phyloP scores from a whole-genome alignment of 2,797 vertebrate genomes.

The Sebastes paucispinis region DNA sequence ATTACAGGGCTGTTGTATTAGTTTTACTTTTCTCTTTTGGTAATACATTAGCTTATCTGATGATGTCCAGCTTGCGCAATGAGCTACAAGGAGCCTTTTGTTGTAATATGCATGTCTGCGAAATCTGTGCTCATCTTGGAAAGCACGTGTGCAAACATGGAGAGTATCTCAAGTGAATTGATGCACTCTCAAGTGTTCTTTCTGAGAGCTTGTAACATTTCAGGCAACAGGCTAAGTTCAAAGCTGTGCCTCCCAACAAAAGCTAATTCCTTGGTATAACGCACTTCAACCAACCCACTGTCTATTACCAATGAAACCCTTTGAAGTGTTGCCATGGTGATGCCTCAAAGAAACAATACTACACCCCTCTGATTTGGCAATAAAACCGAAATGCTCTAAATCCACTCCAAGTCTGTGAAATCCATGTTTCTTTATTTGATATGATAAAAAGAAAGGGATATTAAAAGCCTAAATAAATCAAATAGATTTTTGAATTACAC shows the following conservation, averaged over 20 bases:
- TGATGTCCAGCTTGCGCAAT: background rate
- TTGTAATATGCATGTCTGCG: background rate
- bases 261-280: conserved; percentile 19
- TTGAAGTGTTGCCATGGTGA: conserved; percentile 60
- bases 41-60: background rate
- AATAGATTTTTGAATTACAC: background rate
- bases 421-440: conserved; percentile 17
- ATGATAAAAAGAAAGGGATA: conserved; percentile 26
- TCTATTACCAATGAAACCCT: conserved; percentile 39
- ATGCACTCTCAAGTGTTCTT: conserved; percentile 11
- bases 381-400: conserved; percentile 22
- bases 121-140: background rate
- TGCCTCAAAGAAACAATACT: conserved; percentile 33
- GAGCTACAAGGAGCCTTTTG: background rate
- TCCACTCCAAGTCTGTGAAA: background rate
- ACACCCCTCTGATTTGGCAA: conserved; percentile 10
- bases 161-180: conserved; percentile 17
- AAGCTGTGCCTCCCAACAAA: conserved; percentile 49
- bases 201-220: conserved; percentile 45
- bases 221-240: conserved; percentile 38
- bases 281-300: conserved; percentile 33
- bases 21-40: background rate
- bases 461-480: conserved; percentile 27
- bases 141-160: background rate
- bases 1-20: background rate